Base-by-base conservation (phyloP, 2,797 vertebrate genomes). In the Oryzias dopingdopingensis region DNA sequence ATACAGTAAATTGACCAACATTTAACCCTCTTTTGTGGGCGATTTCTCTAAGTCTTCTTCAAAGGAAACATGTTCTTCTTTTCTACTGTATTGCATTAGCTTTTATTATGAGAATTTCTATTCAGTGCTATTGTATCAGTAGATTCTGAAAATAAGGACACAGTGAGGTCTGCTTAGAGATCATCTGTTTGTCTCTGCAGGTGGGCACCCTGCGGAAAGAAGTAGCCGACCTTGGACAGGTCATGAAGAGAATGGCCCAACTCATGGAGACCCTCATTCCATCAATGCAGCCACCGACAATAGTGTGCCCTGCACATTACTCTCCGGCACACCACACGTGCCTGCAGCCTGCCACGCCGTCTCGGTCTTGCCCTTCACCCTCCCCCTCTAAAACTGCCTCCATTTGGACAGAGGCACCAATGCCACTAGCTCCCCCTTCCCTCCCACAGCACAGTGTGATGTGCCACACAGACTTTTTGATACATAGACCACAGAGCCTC, bases 181-280 rank as follows among this genome's bases (percentile, higher is more conserved):
- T 37, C 1, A 3, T 61, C 47, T 64, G 16, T 73, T 47, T 78
- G 29, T 48, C 22, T 77, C 20, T 70, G 10, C 77, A 93, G 92
- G 89, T 92, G 61, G 88, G 56, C 59, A 74, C 65, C 32, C 87
- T 93, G 5, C 89, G 86, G n/a, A 88, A 73, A 57, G 91, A 92
- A 63, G 89, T 93, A 37, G 86, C 90, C 0, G 90, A 93, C 59
- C 83, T 93, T 2, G 87, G 92, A 14, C 82, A 67, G 26, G 77
- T 89, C 52, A 91, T 91, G 89, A 87, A 70, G 55, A 87, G 86
- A 63, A 89, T 93, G 79, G 70, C 82, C 49, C 86, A 81, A 20
- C 84, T 92, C 55, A 89, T 93, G 81, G 92, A 93, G 72, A 83
- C 74, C 53, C 72, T 89, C 52, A 63, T 90, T 65, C 59, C 74